Evolutionary conservation across 2,113 vertebrate genomes (phyloP), one percentile per base, ranked within the genome.

Genomic region (Calyptommatus sinebrachiatus): DNA sequence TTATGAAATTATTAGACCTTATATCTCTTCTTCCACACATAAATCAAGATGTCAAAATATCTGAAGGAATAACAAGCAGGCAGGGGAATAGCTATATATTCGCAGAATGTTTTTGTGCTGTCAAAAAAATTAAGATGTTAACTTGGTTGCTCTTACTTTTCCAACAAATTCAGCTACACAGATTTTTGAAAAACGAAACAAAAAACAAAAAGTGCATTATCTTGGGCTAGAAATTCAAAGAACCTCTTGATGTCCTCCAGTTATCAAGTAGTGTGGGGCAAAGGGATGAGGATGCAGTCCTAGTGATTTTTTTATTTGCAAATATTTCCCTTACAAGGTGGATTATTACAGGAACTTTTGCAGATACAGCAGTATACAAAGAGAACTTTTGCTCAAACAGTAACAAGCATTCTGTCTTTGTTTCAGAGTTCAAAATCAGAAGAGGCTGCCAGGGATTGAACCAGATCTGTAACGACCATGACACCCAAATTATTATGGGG

Each of bases 51-150:
- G 65, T 45, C 14, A 50, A 79, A 87, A 87, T 69, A 62, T 21
- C 67, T 69, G 29, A 20, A 22, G 46, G 26, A 66, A 84, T 85
- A 82, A 62, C 83, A 81, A 76, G 88, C 83, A 79, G 81, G 22
- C 21, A 26, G 20, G 28, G 21, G 63, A 45, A 24, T 60, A 10
- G 18, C 29, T 84, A 86, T 35, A 83, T 29, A 89, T 75, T 21
- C 29, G 57, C 29, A 73, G 86, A 84, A 91, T 77, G 75, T 87
- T 89, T 87, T 84, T 76, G 72, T 0, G 2, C 82, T 85, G 88
- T 88, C 88, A 92, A 41, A 88, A 89, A 88, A 87, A 92, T 86
- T 1, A 76, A 83, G 81, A 91, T 88, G 84, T 87, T 86, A 88
- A 82, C 71, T 10, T 57, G 0, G 0, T 72, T 57, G 3, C 80